Evolutionary conservation across 1,140 invertebrate genomes (phyloP).

Genomic region (Macrobrachium rosenbergii): DNA sequence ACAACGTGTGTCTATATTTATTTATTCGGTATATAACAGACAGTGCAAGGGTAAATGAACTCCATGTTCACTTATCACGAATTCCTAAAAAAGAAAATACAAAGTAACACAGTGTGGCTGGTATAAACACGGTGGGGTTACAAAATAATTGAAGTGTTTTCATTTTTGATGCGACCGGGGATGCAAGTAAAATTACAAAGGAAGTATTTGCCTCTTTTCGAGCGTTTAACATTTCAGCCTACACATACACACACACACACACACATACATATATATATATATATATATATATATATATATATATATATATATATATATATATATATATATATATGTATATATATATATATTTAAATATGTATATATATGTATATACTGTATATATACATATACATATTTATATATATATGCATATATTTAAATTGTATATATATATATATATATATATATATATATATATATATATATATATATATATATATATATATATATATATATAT

Average conservation of each 20-base stretch:
- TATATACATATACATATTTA: neutral
- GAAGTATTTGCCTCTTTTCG: too few species aligned
- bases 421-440: constrained; percentile 6
- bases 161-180: too few species aligned
- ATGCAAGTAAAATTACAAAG: too few species aligned
- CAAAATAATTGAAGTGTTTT: too few species aligned
- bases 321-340: constrained; percentile 8
- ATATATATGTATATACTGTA: too few species aligned
- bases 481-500: neutral
- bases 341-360: constrained; percentile 9
- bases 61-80: too few species aligned
- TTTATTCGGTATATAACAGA: too few species aligned
- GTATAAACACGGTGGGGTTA: too few species aligned
- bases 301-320: neutral
- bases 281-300: neutral
- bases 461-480: constrained; percentile 13
- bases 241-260: neutral
- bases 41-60: too few species aligned
- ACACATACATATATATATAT: neutral
- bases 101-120: too few species aligned
- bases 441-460: constrained; percentile 14
- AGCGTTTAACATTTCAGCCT: neutral
- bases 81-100: too few species aligned
- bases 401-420: constrained; percentile 4
- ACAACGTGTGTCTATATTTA: too few species aligned